phyloP scores from a whole-genome alignment of 2,888 invertebrate species.

The Orthonychiurus folsomi region DNA sequence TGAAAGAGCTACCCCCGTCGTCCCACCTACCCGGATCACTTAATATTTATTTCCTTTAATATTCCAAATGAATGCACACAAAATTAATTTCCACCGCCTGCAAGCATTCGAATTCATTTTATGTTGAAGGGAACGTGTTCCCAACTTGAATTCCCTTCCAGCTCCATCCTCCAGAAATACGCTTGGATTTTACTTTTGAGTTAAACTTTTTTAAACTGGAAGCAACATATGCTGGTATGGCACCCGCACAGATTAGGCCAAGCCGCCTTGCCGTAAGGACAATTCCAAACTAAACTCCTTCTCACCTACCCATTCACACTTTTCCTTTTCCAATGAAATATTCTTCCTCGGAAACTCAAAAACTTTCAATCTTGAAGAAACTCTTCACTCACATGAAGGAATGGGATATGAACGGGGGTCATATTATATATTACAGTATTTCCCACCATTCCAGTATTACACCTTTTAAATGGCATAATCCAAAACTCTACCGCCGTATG shows the following conservation, averaged over 20 bases:
- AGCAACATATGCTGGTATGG: too few species aligned
- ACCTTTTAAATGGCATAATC: neutral
- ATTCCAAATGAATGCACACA: neutral
- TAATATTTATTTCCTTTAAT: neutral
- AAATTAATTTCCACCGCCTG: neutral
- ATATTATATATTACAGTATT: neutral
- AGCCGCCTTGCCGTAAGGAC: neutral
- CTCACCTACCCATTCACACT: neutral
- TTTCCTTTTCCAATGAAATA: neutral
- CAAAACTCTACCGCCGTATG: neutral
- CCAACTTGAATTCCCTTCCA: neutral
- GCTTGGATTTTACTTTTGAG: neutral
- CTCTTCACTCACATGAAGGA: neutral
- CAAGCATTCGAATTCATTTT: neutral
- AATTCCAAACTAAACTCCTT: neutral
- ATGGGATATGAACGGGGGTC: too few species aligned
- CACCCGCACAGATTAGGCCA: neutral
- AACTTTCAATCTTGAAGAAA: neutral
- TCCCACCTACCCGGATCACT: too few species aligned
- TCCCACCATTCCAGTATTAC: neutral
- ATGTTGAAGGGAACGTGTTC: neutral
- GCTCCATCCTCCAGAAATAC: neutral
- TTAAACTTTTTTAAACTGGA: neutral
- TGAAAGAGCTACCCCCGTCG: too few species aligned
- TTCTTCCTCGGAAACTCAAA: neutral